Conservation (phyloP, 2,113 vertebrate genomes). For the Motacilla tschutschensis region DNA sequence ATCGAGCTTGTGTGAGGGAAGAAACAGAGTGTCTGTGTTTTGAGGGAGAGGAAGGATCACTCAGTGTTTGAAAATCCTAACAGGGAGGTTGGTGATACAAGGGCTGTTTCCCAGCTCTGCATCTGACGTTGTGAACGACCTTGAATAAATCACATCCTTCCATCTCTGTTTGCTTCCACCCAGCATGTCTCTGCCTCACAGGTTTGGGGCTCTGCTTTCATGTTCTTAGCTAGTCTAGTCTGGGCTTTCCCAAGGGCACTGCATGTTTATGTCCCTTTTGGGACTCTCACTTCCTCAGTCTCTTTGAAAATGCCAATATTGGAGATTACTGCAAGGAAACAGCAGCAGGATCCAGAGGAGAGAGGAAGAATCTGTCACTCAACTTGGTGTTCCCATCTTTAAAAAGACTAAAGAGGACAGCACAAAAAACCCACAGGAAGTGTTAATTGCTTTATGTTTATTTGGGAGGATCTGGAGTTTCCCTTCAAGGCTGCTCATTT, state of each 20-base stretch:
- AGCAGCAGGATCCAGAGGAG: not conserved
- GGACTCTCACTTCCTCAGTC: not conserved
- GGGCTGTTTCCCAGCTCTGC: not conserved
- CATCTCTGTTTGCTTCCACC: not conserved
- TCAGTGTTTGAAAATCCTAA: not conserved
- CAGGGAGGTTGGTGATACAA: not conserved
- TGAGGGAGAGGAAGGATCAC: not conserved
- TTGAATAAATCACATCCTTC: not conserved
- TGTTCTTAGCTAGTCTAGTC: not conserved
- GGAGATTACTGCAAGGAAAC: not conserved
- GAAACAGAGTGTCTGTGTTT: not conserved
- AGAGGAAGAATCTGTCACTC: not conserved
- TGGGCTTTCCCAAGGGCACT: not conserved
- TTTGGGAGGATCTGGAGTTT: not conserved
- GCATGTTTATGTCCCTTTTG: not conserved
- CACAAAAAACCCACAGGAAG: not conserved
- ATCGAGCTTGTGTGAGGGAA: accelerated
- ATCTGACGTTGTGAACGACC: not conserved
- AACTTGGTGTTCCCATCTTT: not conserved
- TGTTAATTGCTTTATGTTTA: slow-evolving; percentile 5
- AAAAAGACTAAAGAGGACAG: not conserved
- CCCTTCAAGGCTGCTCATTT: not conserved
- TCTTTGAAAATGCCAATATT: slow-evolving; percentile 28
- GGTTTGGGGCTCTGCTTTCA: not conserved
- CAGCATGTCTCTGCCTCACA: not conserved